Evolutionary conservation across 2,113 vertebrate species (phyloP).

Genomic region (Axis porcinus): DNA sequence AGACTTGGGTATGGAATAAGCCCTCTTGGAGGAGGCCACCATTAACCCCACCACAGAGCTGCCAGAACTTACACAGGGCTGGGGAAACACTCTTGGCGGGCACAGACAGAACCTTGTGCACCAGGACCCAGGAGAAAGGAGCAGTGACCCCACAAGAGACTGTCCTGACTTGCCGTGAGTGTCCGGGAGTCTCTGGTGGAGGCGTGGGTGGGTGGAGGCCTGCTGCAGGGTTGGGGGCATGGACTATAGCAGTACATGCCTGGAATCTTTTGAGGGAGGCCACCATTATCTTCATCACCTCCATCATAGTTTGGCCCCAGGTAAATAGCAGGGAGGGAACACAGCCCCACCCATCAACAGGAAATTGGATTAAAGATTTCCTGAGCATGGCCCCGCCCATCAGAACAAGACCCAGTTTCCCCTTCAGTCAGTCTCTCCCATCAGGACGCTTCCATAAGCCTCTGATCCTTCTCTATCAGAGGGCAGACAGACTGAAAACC

Average conservation of each 20-base stretch:
- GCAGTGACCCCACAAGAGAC: background rate
- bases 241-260: background rate
- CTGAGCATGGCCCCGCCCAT: background rate
- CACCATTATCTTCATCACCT: background rate
- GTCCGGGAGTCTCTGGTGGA: accelerated
- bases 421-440: background rate
- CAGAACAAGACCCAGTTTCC: background rate
- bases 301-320: background rate
- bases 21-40: background rate
- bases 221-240: background rate
- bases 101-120: background rate
- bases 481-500: background rate
- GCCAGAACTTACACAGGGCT: background rate
- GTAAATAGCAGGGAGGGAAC: background rate
- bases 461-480: background rate
- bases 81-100: background rate
- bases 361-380: background rate
- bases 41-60: background rate
- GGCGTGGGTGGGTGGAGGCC: accelerated
- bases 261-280: background rate
- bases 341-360: background rate
- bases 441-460: background rate
- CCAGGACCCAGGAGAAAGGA: background rate
- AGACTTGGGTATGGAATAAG: background rate
- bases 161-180: background rate